Percentiles rank a stretch among this genome's conserved stretches.
Evolutionary conservation across 1,140 invertebrate genomes (phyloP).

Genomic region (Grapholita molesta): DNA sequence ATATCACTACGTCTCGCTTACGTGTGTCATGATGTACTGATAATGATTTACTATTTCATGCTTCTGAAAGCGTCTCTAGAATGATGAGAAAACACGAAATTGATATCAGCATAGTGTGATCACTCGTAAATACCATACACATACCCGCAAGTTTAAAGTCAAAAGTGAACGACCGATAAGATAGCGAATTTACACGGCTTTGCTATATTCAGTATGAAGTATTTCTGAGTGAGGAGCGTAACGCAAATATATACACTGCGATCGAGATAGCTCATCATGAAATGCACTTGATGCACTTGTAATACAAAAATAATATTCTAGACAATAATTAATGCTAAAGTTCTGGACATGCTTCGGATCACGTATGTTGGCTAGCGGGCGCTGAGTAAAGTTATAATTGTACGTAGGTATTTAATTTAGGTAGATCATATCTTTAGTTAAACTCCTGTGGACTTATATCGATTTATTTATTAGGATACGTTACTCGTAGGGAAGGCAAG

Average conservation of each 20-base stretch:
- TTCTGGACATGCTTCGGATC: not conserved
- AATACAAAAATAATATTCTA: not conserved
- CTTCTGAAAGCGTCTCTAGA: not conserved
- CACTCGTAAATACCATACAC: slow-evolving; percentile 32
- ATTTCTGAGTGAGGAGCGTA: not conserved
- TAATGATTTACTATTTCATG: not conserved
- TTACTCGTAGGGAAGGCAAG: not conserved
- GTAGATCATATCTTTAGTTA: not conserved
- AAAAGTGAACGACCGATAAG: slow-evolving; percentile 67
- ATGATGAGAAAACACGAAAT: not conserved
- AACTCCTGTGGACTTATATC: not conserved
- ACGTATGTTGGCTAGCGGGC: not conserved
- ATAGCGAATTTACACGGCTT: slow-evolving; percentile 42
- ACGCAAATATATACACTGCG: not conserved
- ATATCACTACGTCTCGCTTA: not conserved
- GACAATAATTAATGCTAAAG: not conserved
- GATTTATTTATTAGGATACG: not conserved
- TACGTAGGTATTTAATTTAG: not conserved
- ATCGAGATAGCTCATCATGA: not conserved
- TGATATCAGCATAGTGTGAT: not conserved
- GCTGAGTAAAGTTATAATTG: not conserved
- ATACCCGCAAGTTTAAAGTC: slow-evolving; percentile 66
- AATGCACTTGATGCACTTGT: not conserved
- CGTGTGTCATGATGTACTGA: too few species aligned
- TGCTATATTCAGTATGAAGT: slow-evolving; percentile 35